Evolutionary conservation across 2,888 invertebrate species (phyloP).

Genomic region (Chrysina gloriosa): DNA sequence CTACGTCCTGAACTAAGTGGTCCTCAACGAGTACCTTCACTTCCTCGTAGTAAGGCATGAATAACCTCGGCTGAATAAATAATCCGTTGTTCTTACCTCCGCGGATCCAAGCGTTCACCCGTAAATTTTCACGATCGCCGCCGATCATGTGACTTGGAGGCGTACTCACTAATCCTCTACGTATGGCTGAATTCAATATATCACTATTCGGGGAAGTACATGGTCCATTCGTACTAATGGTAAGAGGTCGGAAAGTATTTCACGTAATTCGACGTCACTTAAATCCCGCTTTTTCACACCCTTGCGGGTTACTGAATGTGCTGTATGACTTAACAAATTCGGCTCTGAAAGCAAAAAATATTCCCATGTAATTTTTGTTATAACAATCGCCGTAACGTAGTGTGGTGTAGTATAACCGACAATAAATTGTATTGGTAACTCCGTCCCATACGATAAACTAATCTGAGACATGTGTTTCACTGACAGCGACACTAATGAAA

Average conservation of each 20-base stretch:
- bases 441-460: no score
- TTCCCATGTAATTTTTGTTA: no score
- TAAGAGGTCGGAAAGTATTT: constrained; percentile 85
- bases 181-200: constrained; percentile 75
- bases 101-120: constrained; percentile 84
- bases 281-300: constrained; percentile 84
- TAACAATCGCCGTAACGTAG: no score
- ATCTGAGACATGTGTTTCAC: no score
- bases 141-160: constrained; percentile 89
- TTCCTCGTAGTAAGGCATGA: constrained; percentile 95
- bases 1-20: constrained; percentile 83
- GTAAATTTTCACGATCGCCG: constrained; percentile 74
- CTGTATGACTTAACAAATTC: constrained; percentile 89
- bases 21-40: constrained; percentile 90
- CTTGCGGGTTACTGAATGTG: constrained; percentile 90
- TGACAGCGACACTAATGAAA: no score
- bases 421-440: no score
- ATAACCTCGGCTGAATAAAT: constrained; percentile 87
- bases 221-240: constrained; percentile 91
- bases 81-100: constrained; percentile 79
- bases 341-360: constrained; percentile 79
- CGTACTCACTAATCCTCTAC: constrained; percentile 82
- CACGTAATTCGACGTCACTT: constrained; percentile 87
- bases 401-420: no score
- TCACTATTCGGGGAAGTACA: constrained; percentile 88